Conservation (phyloP, 2,797 vertebrate species). For the Pangasius sanitwongsei region DNA sequence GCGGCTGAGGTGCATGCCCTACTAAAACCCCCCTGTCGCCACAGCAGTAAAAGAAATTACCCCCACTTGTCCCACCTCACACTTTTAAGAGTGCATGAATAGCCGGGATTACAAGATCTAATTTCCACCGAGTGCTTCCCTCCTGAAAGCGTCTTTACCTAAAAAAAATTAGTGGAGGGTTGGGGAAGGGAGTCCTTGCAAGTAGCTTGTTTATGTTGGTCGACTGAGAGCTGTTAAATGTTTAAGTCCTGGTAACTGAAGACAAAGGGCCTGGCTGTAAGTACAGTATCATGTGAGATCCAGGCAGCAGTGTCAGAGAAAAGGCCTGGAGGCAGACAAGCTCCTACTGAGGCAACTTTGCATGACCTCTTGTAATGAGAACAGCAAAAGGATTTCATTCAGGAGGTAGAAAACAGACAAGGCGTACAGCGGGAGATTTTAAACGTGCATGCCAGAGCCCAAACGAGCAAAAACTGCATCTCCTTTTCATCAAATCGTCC, state of each 20-base stretch:
- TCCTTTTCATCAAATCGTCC: constrained; percentile 18
- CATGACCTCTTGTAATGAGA: constrained; percentile 72
- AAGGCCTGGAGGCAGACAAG: constrained; percentile 55
- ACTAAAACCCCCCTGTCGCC: constrained; percentile 56
- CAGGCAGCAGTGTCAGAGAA: constrained; percentile 58
- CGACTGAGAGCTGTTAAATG: constrained; percentile 60
- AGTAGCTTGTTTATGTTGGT: constrained; percentile 60
- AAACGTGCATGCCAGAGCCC: constrained; percentile 55
- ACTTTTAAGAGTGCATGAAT: constrained; percentile 63
- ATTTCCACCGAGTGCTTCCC: constrained; percentile 60
- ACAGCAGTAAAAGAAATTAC: constrained; percentile 59
- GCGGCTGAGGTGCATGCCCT: constrained; percentile 12
- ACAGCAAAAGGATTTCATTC: constrained; percentile 62
- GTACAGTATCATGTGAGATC: constrained; percentile 55
- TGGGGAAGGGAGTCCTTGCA: constrained; percentile 11
- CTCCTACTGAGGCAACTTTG: constrained; percentile 69
- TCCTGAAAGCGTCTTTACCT: constrained; percentile 52
- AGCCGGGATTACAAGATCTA: constrained; percentile 63
- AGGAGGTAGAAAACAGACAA: constrained; percentile 58
- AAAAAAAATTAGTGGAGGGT: background rate
- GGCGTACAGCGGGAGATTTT: constrained; percentile 57
- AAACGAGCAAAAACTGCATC: constrained; percentile 49
- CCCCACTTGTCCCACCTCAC: constrained; percentile 56
- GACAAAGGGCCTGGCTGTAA: constrained; percentile 57
- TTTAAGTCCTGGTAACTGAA: constrained; percentile 53